Conservation (phyloP, 2,113 vertebrate genomes). For the Rafetus swinhoei region DNA sequence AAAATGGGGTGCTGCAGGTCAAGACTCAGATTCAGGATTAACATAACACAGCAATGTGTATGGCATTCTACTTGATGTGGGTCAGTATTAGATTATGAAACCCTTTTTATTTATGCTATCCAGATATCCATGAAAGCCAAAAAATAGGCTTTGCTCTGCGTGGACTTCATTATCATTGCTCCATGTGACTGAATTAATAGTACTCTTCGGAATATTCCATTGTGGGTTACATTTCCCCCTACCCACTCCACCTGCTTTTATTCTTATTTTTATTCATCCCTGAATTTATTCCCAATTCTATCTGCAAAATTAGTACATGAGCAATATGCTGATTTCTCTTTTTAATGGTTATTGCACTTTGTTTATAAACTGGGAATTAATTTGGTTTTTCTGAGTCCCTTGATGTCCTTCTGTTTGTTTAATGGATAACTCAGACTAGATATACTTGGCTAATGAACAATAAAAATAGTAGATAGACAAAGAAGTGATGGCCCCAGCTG, state of each 20-base stretch:
- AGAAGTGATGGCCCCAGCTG: constrained; percentile 10
- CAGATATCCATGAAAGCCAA: not conserved
- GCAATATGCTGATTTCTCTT: constrained; percentile 68
- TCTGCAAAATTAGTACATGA: constrained; percentile 63
- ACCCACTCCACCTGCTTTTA: constrained; percentile 20
- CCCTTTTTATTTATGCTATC: not conserved
- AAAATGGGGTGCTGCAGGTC: not conserved
- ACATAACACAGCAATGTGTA: not conserved
- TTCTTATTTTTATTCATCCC: constrained; percentile 21
- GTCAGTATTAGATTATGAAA: not conserved
- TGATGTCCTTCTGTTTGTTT: constrained; percentile 44
- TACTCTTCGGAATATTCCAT: constrained; percentile 1
- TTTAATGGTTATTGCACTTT: constrained; percentile 58
- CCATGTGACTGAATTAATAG: constrained; percentile 28
- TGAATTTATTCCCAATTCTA: constrained; percentile 66
- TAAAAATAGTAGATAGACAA: constrained; percentile 23
- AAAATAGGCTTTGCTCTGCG: constrained; percentile 3
- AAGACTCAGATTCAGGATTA: not conserved
- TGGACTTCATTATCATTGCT: not conserved
- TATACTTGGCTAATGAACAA: constrained; percentile 60
- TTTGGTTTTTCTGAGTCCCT: constrained; percentile 61
- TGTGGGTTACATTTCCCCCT: constrained; percentile 3
- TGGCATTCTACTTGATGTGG: not conserved
- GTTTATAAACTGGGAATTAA: constrained; percentile 70
- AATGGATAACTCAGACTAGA: constrained; percentile 30